Evolutionary conservation across 1,140 invertebrate genomes (phyloP).

Genomic region (Megalopta genalis): DNA sequence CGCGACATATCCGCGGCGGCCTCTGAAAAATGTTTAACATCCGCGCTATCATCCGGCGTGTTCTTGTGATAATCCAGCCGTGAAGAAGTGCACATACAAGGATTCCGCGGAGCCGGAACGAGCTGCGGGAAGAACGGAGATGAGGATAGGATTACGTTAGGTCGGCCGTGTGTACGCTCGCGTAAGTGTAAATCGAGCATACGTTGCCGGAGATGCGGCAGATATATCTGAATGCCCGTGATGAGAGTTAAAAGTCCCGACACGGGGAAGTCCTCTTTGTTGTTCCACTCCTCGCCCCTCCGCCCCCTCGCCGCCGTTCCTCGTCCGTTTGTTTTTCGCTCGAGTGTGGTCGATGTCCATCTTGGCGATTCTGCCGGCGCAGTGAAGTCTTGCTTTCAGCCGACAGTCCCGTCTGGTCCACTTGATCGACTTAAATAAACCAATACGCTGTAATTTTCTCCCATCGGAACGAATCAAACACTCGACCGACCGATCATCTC

Average conservation of each 20-base stretch:
- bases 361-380: conserved; percentile 48
- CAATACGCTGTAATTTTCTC: conserved; percentile 4
- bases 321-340: conserved; percentile 2
- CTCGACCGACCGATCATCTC: background rate
- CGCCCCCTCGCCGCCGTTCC: background rate
- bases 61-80: conserved; percentile 44
- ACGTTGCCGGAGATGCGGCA: conserved; percentile 4
- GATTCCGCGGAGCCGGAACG: background rate
- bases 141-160: conserved; percentile 39
- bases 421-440: conserved; percentile 29
- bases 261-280: background rate
- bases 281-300: background rate
- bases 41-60: conserved; percentile 28
- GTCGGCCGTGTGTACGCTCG: conserved; percentile 18
- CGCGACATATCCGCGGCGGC: conserved; percentile 4
- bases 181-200: conserved; percentile 25
- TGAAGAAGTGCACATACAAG: conserved; percentile 26
- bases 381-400: conserved; percentile 26
- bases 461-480: background rate
- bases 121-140: conserved; percentile 16
- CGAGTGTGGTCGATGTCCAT: conserved; percentile 36
- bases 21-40: conserved; percentile 44
- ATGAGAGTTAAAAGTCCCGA: conserved; percentile 31
- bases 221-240: conserved; percentile 38
- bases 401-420: conserved; percentile 8